phyloP scores from a whole-genome alignment of 92 coral and sea anemone genomes.

The Epizoanthus fatuus region DNA sequence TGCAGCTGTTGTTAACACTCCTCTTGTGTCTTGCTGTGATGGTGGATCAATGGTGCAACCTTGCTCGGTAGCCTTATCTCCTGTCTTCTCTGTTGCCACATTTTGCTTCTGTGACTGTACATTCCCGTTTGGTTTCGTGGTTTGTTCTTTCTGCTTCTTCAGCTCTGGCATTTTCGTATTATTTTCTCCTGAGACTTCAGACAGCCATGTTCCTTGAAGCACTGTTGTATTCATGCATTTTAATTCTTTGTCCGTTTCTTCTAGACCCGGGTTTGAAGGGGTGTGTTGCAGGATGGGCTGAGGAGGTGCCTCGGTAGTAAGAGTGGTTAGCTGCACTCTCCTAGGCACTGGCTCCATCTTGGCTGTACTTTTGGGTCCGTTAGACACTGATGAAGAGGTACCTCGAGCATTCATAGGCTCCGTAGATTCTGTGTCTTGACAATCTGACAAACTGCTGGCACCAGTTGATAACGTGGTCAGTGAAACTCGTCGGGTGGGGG shows the following conservation, averaged over 20 bases:
- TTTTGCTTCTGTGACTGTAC: neutral
- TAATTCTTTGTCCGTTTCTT: neutral
- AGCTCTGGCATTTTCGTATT: neutral
- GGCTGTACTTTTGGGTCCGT: too few relatives aligned
- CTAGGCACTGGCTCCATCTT: constrained; percentile 3
- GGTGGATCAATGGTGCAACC: too few relatives aligned
- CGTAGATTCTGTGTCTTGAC: neutral
- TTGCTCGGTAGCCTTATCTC: neutral
- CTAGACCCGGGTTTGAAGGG: neutral
- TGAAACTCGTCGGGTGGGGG: constrained; percentile 14
- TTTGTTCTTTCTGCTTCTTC: neutral
- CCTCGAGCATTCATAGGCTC: neutral
- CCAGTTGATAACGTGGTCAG: constrained; percentile 5
- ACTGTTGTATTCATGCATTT: neutral
- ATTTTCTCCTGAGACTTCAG: neutral
- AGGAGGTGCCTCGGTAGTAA: neutral
- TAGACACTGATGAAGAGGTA: neutral
- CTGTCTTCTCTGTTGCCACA: neutral
- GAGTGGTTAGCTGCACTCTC: constrained; percentile 30
- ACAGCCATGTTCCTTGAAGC: neutral
- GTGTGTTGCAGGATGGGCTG: neutral
- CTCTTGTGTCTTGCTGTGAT: too few relatives aligned
- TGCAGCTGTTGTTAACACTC: neutral
- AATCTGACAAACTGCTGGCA: neutral
- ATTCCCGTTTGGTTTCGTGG: neutral